phyloP scores from a whole-genome alignment of 1,140 invertebrate genomes.

The Eupristina koningsbergeri region DNA sequence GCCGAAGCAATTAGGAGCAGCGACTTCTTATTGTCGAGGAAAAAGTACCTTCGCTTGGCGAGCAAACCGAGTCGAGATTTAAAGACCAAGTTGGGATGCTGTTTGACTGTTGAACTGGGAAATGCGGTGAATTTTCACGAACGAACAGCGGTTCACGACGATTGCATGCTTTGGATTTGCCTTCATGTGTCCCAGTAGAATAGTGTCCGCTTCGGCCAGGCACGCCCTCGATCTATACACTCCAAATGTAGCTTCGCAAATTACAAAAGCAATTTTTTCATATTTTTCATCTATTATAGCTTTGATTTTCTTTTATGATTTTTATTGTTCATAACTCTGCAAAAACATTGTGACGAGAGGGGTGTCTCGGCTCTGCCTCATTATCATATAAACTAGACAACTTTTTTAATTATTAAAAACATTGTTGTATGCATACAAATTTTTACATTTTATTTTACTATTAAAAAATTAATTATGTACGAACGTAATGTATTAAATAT shows the following conservation, averaged over 20 bases:
- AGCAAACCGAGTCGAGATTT: neutral
- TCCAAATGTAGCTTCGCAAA: neutral
- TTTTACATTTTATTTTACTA: too few species aligned
- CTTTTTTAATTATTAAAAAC: too few species aligned
- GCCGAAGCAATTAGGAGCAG: neutral
- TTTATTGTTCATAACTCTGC: too few species aligned
- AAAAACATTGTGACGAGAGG: too few species aligned
- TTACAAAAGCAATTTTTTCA: neutral
- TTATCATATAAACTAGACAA: too few species aligned
- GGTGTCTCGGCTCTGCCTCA: too few species aligned
- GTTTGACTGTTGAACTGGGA: neutral
- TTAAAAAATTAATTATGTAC: too few species aligned
- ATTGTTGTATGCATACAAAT: too few species aligned
- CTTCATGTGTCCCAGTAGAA: neutral
- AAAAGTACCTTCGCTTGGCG: neutral
- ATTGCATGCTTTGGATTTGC: neutral
- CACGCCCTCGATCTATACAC: neutral
- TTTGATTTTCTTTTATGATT: neutral
- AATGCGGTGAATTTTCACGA: neutral
- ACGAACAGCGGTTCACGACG: too few species aligned
- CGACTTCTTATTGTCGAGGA: neutral
- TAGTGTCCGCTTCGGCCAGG: neutral
- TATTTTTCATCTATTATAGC: neutral
- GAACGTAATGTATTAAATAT: too few species aligned
- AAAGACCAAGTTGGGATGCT: neutral